These are phyloP conservation scores for Heterotilapia buettikoferi DNA, from an alignment of 2,113 vertebrate species.

Conservation along the genomic window DNA sequence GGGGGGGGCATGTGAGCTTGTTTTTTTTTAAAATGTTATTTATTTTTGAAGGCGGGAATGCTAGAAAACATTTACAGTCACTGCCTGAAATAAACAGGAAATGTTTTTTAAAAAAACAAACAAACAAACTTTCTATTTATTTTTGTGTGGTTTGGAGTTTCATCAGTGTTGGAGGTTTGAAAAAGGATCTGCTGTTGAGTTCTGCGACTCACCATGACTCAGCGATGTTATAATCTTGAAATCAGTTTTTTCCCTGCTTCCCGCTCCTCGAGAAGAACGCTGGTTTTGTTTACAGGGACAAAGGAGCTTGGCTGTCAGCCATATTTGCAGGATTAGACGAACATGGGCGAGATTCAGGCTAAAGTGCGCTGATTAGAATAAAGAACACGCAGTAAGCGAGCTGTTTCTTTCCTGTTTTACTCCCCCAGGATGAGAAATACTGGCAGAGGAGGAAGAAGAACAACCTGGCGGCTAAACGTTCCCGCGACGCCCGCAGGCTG, in stretches of 20 bases:
- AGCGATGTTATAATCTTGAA: not conserved
- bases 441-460: conserved; percentile 96
- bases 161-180: not conserved
- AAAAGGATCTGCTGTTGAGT: not conserved
- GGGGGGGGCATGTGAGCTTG: not conserved
- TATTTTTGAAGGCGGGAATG: not conserved
- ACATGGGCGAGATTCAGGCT: not conserved
- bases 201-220: conserved; percentile 45
- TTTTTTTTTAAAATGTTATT: not conserved
- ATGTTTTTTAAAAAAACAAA: not conserved
- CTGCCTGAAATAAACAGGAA: not conserved
- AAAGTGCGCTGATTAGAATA: not conserved
- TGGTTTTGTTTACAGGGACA: not conserved
- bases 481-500: conserved; percentile 87
- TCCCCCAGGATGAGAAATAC: conserved; percentile 86
- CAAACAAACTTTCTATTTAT: not conserved
- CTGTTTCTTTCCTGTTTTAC: not conserved
- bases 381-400: not conserved
- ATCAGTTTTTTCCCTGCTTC: not conserved
- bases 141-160: not conserved
- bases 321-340: not conserved
- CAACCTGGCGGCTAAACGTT: conserved; percentile 92
- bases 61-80: not conserved
- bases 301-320: not conserved
- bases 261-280: not conserved